These are phyloP conservation scores for Noctilio leporinus DNA, from an alignment of 2,113 vertebrate genomes.

Conservation along the genomic window DNA sequence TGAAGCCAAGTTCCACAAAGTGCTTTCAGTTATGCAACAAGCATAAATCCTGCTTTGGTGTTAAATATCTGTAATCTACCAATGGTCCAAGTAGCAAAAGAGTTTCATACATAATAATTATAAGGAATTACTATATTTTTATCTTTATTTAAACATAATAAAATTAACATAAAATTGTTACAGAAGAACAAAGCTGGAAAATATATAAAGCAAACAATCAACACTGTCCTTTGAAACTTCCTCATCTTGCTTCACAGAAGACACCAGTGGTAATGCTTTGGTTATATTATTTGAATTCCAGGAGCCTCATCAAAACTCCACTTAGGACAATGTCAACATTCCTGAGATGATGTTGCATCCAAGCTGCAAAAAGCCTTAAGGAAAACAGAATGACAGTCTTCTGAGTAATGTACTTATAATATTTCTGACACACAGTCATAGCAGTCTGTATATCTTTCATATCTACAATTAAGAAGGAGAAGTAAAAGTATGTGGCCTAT, in stretches of 20 bases:
- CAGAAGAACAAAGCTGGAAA: not conserved
- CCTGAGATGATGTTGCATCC: accelerated
- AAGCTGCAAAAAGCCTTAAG: not conserved
- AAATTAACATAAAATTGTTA: not conserved
- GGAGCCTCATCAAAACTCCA: not conserved
- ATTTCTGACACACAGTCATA: not conserved
- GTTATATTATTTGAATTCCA: not conserved
- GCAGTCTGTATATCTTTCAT: accelerated
- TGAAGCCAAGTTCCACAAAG: accelerated
- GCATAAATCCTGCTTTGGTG: not conserved
- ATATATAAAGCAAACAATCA: not conserved
- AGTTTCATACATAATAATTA: not conserved
- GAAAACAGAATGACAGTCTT: not conserved
- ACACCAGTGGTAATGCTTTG: accelerated
- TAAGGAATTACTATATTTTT: not conserved
- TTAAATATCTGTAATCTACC: not conserved
- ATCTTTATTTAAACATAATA: not conserved
- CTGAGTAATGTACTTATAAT: not conserved
- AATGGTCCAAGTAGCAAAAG: too few species aligned
- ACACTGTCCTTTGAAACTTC: not conserved
- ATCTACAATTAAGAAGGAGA: not conserved
- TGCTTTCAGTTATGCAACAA: not conserved
- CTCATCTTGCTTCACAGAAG: not conserved
- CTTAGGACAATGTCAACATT: not conserved
- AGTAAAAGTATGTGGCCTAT: accelerated